Evolutionary conservation across 2,888 invertebrate species (phyloP), one percentile per base, ranked within the genome.

Genomic region (Myathropa florea): DNA sequence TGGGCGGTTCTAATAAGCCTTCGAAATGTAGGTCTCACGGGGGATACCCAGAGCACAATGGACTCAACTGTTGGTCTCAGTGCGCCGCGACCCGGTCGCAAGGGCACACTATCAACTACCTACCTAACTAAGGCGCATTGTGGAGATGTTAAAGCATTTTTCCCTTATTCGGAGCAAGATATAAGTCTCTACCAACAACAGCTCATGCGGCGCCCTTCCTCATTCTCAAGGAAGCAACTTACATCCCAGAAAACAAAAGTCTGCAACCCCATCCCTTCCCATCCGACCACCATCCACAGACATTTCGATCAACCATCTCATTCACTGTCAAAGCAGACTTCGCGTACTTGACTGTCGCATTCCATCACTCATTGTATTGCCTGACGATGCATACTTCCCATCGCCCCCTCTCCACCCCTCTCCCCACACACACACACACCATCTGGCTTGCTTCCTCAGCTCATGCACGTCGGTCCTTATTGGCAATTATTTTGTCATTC

Each of bases 401-500:
- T n/a, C n/a, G 39, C 39, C 18, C 18, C 46, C 3, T 4, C 18
- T 18, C 46, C 46, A 0, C 46, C 30, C 39, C 0, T 14, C 12
- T 2, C 39, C 39, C n/a, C 57, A 4, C 55, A 23, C 10, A 10
- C 21, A 53, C 33, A 9, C 18, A 18, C 46, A 4, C n/a, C 46
- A 46, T 46, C 46, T 46, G 46, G 18, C 46, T 18, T 6, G 18
- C 46, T 46, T 33, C n/a, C 46, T 18, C 46, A 18, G 24, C 63
- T 26, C 61, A 67, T 60, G 70, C 61, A 75, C 59, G 71, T 63
- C 55, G 65, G 14, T 86, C 79, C 83, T 86, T 86, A 86, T 86
- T 86, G 86, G 65, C 86, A 86, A 86, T 86, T 86, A 83, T 83
- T 86, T 79, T 67, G 86, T 86, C 86, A 83, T 86, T 83, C 73